Percentiles rank a stretch among this genome's conserved stretches.
Conservation (phyloP, 2,888 invertebrate genomes). For the Noctua janthe region DNA sequence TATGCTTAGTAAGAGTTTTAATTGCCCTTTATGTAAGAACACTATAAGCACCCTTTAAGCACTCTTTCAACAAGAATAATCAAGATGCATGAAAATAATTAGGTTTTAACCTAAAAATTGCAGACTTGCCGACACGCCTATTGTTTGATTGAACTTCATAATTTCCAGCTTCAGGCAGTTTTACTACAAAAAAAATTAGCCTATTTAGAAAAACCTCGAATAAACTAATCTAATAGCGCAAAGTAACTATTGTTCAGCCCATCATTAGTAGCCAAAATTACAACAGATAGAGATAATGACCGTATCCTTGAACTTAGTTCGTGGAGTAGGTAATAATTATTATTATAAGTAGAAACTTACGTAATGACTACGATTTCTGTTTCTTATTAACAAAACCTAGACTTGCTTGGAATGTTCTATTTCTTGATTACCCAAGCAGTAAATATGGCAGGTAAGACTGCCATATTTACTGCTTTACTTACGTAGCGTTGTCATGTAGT, state of each 20-base stretch:
- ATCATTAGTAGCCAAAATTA: conserved; percentile 1
- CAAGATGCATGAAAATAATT: background rate
- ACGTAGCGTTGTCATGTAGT: background rate
- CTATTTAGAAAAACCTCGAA: background rate
- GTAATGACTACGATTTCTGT: conserved; percentile 23
- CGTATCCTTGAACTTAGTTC: conserved; percentile 55
- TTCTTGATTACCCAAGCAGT: background rate
- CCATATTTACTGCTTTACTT: background rate
- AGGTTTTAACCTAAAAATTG: conserved; percentile 43
- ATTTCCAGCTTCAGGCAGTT: background rate
- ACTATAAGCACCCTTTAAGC: background rate
- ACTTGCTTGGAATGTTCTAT: conserved; percentile 1
- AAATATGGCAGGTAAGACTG: no score
- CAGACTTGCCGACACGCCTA: no score
- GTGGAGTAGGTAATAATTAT: background rate
- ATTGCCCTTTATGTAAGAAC: background rate
- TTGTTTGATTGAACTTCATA: background rate
- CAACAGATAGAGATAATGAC: background rate
- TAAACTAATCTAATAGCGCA: background rate
- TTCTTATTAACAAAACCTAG: background rate
- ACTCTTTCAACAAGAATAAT: background rate
- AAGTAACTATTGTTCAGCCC: conserved; percentile 19
- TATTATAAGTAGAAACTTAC: conserved; percentile 24
- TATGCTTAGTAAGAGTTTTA: conserved; percentile 17
- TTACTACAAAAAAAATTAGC: background rate